These are phyloP conservation scores for Steinernema khuongi DNA, from an alignment of 1,140 invertebrate species.

Conservation along the genomic window DNA sequence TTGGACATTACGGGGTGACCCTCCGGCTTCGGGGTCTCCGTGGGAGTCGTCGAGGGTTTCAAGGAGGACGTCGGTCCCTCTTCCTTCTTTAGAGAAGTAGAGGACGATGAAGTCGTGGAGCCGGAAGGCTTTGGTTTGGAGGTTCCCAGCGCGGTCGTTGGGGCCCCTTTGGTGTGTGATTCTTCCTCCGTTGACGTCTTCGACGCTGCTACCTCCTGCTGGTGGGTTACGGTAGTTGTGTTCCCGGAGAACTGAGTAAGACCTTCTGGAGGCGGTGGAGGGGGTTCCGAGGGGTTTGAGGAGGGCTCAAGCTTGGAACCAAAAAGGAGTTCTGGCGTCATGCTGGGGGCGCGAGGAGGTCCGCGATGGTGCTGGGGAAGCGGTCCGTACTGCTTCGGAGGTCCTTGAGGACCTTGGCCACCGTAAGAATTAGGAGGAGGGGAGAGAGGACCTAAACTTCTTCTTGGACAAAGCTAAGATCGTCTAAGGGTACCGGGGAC, in stretches of 20 bases:
- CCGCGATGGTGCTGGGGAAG: neutral
- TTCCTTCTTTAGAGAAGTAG: too few relatives aligned
- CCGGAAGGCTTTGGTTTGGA: too few relatives aligned
- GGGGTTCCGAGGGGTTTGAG: conserved; percentile 14
- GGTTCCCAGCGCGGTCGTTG: too few relatives aligned
- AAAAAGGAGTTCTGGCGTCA: conserved; percentile 32
- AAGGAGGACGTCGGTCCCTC: too few relatives aligned
- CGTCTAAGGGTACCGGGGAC: neutral
- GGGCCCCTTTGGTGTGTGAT: too few relatives aligned
- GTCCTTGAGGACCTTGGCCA: too few relatives aligned
- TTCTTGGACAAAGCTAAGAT: neutral
- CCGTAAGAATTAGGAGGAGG: neutral
- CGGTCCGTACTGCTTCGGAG: neutral
- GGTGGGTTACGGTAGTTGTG: neutral
- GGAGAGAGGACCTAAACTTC: neutral
- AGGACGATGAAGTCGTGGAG: neutral
- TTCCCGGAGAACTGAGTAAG: neutral
- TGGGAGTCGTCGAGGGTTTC: neutral
- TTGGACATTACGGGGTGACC: conserved; percentile 1
- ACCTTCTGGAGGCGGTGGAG: neutral
- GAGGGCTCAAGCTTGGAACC: conserved; percentile 24
- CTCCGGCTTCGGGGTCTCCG: neutral
- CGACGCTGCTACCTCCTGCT: neutral
- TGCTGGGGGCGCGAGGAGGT: conserved; percentile 17
- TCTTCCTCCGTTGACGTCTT: too few relatives aligned